Evolutionary conservation across 2,113 vertebrate genomes (phyloP).

Genomic region (Tonatia bakeri): DNA sequence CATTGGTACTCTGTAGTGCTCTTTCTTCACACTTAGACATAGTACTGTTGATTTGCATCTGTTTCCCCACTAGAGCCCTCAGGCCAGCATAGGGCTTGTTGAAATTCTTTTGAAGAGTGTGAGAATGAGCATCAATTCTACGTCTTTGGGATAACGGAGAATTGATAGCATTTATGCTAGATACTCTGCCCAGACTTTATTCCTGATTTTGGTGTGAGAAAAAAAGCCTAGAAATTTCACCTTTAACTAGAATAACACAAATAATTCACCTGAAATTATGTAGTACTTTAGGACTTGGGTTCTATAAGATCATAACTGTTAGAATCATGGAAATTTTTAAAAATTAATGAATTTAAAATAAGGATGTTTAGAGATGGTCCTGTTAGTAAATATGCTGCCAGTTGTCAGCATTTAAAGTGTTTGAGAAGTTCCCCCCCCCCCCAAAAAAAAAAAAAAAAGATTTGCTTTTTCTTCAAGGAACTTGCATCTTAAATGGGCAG

Average conservation of each 20-base stretch:
- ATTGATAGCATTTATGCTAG: not conserved
- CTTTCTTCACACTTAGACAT: not conserved
- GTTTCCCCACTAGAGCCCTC: not conserved
- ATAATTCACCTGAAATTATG: not conserved
- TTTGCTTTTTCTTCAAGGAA: not conserved
- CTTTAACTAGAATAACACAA: not conserved
- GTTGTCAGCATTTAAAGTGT: conserved; percentile 3
- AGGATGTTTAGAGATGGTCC: not conserved
- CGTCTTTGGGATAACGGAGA: not conserved
- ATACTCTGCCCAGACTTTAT: not conserved
- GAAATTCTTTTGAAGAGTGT: conserved; percentile 1
- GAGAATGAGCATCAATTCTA: not conserved
- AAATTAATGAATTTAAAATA: conserved; percentile 14
- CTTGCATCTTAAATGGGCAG: not conserved
- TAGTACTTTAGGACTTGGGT: not conserved
- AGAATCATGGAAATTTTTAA: not conserved
- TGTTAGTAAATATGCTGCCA: not conserved
- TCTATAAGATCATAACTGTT: not conserved
- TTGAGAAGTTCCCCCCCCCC: not conserved
- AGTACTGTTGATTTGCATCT: not conserved
- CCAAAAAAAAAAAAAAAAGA: not conserved
- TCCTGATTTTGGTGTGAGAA: not conserved
- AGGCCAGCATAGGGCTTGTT: not conserved
- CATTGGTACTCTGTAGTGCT: not conserved
- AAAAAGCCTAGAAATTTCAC: not conserved